Percentiles rank a stretch among this genome's conserved stretches.
Conservation (phyloP, 2,113 vertebrate species). For the Pterocles orientalis region DNA sequence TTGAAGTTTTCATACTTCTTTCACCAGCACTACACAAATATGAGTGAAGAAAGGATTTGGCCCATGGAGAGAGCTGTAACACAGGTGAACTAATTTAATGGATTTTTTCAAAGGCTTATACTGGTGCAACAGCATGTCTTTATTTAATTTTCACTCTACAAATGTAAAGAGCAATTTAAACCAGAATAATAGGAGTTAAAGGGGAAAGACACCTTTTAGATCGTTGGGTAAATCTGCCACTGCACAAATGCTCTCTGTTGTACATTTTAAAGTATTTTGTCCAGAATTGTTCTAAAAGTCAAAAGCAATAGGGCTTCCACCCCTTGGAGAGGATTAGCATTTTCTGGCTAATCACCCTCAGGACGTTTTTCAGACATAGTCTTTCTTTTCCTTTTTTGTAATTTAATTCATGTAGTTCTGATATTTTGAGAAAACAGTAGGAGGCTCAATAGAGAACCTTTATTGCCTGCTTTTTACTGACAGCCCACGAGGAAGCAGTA, state of each 20-base stretch:
- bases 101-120: neutral
- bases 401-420: neutral
- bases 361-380: neutral
- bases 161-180: constrained; percentile 37
- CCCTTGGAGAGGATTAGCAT: neutral
- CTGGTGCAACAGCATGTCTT: neutral
- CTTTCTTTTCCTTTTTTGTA: neutral
- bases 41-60: neutral
- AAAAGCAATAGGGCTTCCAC: neutral
- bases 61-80: neutral
- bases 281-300: neutral
- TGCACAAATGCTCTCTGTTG: neutral
- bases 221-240: neutral
- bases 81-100: neutral
- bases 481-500: neutral
- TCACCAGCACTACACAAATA: neutral
- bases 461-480: neutral
- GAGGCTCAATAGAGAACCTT: neutral
- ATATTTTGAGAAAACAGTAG: neutral
- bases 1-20: neutral
- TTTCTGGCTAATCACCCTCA: neutral
- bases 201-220: neutral
- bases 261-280: neutral
- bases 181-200: neutral
- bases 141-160: constrained; percentile 30